These are phyloP conservation scores for Carapus acus DNA, from an alignment of 2,797 vertebrate genomes.

Conservation along the genomic window DNA sequence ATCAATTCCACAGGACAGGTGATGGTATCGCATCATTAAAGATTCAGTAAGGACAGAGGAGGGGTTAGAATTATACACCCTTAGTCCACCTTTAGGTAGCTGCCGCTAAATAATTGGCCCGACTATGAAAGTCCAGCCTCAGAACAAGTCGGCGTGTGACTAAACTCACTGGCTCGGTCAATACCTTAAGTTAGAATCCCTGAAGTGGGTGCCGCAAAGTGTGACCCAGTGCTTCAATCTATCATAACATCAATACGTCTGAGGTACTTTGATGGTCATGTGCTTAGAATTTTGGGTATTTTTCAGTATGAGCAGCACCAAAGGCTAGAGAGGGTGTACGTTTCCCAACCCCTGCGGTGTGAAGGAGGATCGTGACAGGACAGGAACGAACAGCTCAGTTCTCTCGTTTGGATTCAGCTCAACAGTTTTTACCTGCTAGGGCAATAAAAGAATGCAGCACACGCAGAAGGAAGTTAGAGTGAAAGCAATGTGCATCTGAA, in stretches of 20 bases:
- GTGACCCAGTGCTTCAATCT: constrained; percentile 24
- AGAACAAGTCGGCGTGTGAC: constrained; percentile 24
- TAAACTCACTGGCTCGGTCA: constrained; percentile 22
- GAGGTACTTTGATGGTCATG: constrained; percentile 11
- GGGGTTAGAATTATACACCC: constrained; percentile 23
- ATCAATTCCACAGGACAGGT: constrained; percentile 48
- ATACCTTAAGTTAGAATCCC: constrained; percentile 23
- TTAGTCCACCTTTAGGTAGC: constrained; percentile 12
- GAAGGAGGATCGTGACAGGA: background rate
- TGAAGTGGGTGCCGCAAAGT: background rate
- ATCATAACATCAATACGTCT: constrained; percentile 23
- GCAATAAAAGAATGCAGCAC: no score
- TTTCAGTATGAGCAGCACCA: no score
- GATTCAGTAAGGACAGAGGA: constrained; percentile 37
- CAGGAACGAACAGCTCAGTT: no score
- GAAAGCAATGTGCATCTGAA: no score
- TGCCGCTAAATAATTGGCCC: constrained; percentile 24
- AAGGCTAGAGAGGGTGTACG: constrained; percentile 19
- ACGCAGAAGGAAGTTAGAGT: no score
- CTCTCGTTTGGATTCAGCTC: no score
- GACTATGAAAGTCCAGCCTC: constrained; percentile 28
- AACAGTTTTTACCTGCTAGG: no score
- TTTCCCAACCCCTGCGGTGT: no score
- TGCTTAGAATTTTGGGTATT: constrained; percentile 31
- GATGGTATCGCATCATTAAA: constrained; percentile 38